These are phyloP conservation scores for Drosophila aldrichi DNA, from an alignment of 2,888 invertebrate genomes.

Conservation along the genomic window DNA sequence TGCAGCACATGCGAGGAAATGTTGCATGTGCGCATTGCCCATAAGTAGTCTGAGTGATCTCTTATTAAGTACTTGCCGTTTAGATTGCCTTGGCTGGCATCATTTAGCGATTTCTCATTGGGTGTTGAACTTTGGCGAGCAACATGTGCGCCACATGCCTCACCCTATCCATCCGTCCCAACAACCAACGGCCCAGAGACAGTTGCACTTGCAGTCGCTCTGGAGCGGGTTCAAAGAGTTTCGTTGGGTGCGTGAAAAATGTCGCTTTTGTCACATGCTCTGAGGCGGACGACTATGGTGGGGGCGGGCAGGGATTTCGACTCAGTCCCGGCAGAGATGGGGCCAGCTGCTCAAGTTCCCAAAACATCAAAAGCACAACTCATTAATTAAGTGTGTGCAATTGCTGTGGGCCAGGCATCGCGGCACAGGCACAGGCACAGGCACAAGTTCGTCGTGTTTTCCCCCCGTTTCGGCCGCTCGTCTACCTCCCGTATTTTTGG, in stretches of 20 bases:
- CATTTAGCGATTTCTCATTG: slow-evolving; percentile 70
- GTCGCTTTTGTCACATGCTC: slow-evolving; percentile 72
- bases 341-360: slow-evolving; percentile 64
- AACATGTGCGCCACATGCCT: slow-evolving; percentile 74
- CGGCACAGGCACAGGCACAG: too few relatives aligned
- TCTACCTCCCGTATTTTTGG: slow-evolving; percentile 57
- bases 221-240: slow-evolving; percentile 68
- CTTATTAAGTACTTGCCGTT: slow-evolving; percentile 72
- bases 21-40: slow-evolving; percentile 2
- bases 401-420: slow-evolving; percentile 50
- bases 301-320: background rate
- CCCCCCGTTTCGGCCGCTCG: slow-evolving; percentile 34
- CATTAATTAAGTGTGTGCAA: slow-evolving; percentile 85
- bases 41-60: slow-evolving; percentile 58
- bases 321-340: slow-evolving; percentile 16
- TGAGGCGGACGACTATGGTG: slow-evolving; percentile 7
- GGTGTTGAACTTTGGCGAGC: slow-evolving; percentile 67
- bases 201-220: slow-evolving; percentile 5
- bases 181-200: slow-evolving; percentile 8
- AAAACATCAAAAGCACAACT: slow-evolving; percentile 80
- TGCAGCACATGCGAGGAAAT: background rate
- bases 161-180: slow-evolving; percentile 8
- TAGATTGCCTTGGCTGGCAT: slow-evolving; percentile 49
- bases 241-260: slow-evolving; percentile 74
- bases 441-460: slow-evolving; percentile 7